A percentile compares a stretch with the other conserved stretches of the same genome.
Conservation (phyloP, 1,140 invertebrate species). For the Zaprionus vittiger region DNA sequence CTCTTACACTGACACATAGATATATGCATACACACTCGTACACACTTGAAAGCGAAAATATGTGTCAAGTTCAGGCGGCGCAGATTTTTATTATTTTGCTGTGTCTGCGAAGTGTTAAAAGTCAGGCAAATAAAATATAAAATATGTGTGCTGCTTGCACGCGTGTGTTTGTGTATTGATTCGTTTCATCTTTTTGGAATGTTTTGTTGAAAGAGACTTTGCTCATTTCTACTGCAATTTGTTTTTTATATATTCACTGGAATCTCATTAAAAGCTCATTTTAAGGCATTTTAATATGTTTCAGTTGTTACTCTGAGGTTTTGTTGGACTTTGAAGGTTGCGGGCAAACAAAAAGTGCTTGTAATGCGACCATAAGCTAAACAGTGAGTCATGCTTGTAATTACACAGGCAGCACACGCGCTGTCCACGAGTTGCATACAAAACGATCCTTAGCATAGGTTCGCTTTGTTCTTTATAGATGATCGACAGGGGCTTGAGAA, state of each 20-base stretch:
- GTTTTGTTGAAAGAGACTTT: constrained; percentile 50
- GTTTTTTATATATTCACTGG: constrained; percentile 32
- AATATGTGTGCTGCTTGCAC: neutral
- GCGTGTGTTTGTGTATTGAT: neutral
- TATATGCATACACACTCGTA: neutral
- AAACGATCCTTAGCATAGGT: constrained; percentile 20
- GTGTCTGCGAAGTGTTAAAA: constrained; percentile 64
- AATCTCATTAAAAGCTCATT: constrained; percentile 53
- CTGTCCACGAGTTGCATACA: constrained; percentile 41
- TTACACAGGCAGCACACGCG: constrained; percentile 40
- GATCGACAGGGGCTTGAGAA: too few relatives aligned
- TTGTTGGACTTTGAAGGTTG: constrained; percentile 46
- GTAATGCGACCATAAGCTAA: constrained; percentile 42
- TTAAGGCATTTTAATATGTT: constrained; percentile 40
- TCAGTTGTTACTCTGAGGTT: constrained; percentile 30
- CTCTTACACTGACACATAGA: neutral
- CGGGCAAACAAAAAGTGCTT: constrained; percentile 41
- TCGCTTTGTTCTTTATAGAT: neutral
- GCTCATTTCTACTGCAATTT: constrained; percentile 72
- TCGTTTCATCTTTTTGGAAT: constrained; percentile 7
- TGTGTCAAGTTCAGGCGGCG: constrained; percentile 76
- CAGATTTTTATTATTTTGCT: constrained; percentile 44
- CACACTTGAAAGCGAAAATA: constrained; percentile 52
- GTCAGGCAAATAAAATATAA: constrained; percentile 54
- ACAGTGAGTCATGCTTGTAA: constrained; percentile 42